Evolutionary conservation across 1,140 invertebrate species (phyloP).

Genomic region (Drosophila tsacasi): DNA sequence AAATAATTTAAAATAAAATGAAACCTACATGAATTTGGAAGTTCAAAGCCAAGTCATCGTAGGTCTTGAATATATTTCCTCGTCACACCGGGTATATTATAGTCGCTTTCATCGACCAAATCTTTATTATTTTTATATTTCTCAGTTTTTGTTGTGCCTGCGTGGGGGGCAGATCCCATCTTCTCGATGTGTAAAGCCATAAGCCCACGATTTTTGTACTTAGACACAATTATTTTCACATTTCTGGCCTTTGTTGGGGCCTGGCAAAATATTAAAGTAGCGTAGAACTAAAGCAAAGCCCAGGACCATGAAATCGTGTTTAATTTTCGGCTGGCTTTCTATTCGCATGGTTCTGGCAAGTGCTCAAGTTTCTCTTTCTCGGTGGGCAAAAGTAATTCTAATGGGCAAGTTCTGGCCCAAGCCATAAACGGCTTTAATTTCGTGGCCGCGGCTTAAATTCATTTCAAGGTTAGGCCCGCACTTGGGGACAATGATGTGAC

Average conservation of each 20-base stretch:
- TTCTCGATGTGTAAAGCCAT: constrained; percentile 28
- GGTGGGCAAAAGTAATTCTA: constrained; percentile 66
- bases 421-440: constrained; percentile 46
- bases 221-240: constrained; percentile 69
- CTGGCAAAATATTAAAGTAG: constrained; percentile 68
- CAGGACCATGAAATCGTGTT: constrained; percentile 77
- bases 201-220: constrained; percentile 48
- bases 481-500: constrained; percentile 30
- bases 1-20: too few relatives aligned
- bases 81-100: not conserved
- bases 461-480: constrained; percentile 55
- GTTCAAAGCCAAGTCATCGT: too few relatives aligned
- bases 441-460: constrained; percentile 5
- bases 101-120: too few relatives aligned
- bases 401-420: constrained; percentile 43
- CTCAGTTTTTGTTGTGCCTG: constrained; percentile 14
- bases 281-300: constrained; percentile 75
- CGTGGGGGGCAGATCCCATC: constrained; percentile 21
- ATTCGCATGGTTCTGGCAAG: constrained; percentile 54
- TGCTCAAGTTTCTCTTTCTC: constrained; percentile 73
- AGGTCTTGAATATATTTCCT: not conserved
- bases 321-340: constrained; percentile 75
- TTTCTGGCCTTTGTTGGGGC: constrained; percentile 40
- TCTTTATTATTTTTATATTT: not conserved
- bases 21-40: not conserved